Percentiles rank a stretch among this genome's conserved stretches.
phyloP scores from a whole-genome alignment of 2,888 invertebrate species.

The Phytoseiulus persimilis region DNA sequence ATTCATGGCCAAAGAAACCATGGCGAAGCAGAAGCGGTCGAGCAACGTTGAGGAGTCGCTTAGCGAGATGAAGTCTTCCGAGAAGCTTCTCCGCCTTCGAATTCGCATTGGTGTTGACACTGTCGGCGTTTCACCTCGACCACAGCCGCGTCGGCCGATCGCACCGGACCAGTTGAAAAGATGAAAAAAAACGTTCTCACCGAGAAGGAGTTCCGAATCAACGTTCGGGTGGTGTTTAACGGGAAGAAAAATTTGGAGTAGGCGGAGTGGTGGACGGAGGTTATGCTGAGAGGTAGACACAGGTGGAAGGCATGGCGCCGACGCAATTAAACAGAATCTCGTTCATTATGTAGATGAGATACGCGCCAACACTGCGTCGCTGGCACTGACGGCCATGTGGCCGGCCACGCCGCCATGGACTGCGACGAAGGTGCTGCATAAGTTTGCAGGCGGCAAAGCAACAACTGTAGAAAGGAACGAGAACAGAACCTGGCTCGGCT shows the following conservation, averaged over 20 bases:
- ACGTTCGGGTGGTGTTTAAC: neutral
- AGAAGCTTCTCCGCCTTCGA: neutral
- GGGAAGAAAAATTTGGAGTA: neutral
- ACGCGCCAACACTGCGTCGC: neutral
- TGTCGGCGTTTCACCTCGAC: neutral
- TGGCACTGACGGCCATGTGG: neutral
- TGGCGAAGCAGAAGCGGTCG: neutral
- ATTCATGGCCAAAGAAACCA: neutral
- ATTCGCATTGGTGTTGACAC: neutral
- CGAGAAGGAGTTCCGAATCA: neutral
- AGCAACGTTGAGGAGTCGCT: neutral
- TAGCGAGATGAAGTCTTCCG: neutral
- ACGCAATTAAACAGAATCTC: neutral
- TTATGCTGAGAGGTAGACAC: neutral
- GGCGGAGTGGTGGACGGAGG: neutral
- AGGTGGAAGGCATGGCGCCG: neutral
- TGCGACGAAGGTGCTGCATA: neutral
- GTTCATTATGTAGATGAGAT: conserved; percentile 5
- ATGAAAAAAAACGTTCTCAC: neutral
- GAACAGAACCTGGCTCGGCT: neutral
- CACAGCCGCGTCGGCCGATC: neutral
- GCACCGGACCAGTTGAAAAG: neutral
- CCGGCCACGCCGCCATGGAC: neutral
- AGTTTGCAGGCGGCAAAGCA: neutral
- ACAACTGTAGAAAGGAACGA: neutral